Evolutionary conservation across 2,888 invertebrate genomes (phyloP).

Genomic region (Perizoma affinitatum): DNA sequence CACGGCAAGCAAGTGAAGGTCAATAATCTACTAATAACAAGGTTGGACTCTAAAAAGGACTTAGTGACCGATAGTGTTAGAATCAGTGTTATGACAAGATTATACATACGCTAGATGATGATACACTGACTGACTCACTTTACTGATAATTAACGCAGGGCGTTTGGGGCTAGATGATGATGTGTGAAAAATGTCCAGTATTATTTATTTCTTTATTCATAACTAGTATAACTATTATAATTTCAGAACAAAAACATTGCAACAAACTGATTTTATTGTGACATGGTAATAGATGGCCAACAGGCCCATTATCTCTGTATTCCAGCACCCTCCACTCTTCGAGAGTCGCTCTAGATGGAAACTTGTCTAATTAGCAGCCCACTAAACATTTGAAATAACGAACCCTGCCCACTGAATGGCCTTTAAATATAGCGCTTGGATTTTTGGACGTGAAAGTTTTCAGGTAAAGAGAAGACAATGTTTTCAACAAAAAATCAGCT

Average conservation of each 20-base stretch:
- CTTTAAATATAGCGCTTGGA: slow-evolving; percentile 48
- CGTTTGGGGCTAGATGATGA: no score
- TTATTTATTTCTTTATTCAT: no score
- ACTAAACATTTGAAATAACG: slow-evolving; percentile 56
- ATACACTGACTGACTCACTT: no score
- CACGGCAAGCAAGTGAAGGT: no score
- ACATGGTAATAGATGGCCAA: slow-evolving; percentile 35
- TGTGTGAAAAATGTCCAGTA: no score
- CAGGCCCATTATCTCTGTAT: slow-evolving; percentile 38
- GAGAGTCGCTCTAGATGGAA: slow-evolving; percentile 57
- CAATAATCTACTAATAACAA: no score
- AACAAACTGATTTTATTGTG: slow-evolving; percentile 21
- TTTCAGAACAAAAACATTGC: neutral
- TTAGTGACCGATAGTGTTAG: no score
- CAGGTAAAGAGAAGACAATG: slow-evolving; percentile 19
- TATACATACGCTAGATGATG: no score
- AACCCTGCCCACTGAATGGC: slow-evolving; percentile 48
- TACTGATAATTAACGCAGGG: no score
- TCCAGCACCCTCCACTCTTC: slow-evolving; percentile 52
- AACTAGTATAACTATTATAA: no score
- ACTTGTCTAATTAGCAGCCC: slow-evolving; percentile 73
- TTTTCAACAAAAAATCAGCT: slow-evolving; percentile 2
- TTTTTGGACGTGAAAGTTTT: slow-evolving; percentile 39
- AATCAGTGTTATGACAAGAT: no score
- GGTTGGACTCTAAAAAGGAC: no score